Base-by-base conservation (phyloP, 2,888 invertebrate species). In the Chrysodeixis includens region DNA sequence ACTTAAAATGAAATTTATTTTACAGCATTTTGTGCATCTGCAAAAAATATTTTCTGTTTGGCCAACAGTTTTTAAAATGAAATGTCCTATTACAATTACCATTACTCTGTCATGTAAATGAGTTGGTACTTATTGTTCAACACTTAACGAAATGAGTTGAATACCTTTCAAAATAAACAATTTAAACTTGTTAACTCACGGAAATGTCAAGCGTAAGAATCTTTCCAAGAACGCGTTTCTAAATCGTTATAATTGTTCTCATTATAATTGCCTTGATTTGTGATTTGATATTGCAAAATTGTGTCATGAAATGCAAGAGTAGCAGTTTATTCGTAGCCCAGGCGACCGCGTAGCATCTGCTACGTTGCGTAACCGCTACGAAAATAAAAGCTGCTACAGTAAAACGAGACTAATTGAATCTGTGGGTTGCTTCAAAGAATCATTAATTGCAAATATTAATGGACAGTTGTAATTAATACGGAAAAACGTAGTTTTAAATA, bases 361-460 rank as follows among this genome's bases (percentile, higher is more conserved):
- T 49, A 49, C 46, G 20, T 49, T 49, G 46, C 46, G 46, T 49
- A 49, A 49, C 46, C 10, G 46, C 46, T 49, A 49, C 46, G 46
- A 49, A 49, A 49, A 49, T 49, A 49, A 49, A 49, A 49, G 46
- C 46, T 18, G 46, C 46, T 49, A 49, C 46, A 10, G 46, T 49
- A 49, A 49, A 49, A 49, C 46, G 46, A 18, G 46, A 20, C 46
- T 49, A 49, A 49, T 49, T 49, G 46, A 49, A 49, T 49, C 46
- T 18, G 46, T 9, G 46, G 46, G 20, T 49, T 20, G 46, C 46
- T 49, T 49, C 46, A 20, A 18, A 49, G 46, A 49, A 49, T 49
- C 18, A 20, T 49, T 49, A 49, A 49, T 49, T 20, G 46, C 46
- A 10, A 49, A 9, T 49, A 49, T 49, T 3, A 20, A 49, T 20